These are phyloP conservation scores for Mustela nigripes DNA, from an alignment of 2,113 vertebrate genomes.

Conservation along the genomic window DNA sequence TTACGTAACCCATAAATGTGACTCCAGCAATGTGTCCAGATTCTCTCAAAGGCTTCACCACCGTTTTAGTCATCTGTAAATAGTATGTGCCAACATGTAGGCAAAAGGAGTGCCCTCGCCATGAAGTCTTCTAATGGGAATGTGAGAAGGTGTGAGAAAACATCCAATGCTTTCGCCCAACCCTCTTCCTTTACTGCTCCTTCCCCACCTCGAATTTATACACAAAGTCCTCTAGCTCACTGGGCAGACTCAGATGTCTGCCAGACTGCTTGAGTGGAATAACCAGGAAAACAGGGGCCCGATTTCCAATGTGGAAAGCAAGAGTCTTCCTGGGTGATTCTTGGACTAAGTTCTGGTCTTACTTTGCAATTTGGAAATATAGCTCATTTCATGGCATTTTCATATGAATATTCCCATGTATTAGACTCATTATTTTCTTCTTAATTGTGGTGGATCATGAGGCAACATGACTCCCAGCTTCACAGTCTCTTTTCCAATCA, in stretches of 20 bases:
- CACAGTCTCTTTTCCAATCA: slow-evolving; percentile 78
- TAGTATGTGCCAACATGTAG: background rate
- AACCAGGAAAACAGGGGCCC: background rate
- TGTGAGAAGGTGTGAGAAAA: background rate
- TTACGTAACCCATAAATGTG: background rate
- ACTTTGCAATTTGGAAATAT: background rate
- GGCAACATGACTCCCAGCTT: background rate
- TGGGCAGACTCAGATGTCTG: fast-evolving
- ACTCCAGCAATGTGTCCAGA: background rate
- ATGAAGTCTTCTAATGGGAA: background rate
- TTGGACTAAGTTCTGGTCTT: background rate
- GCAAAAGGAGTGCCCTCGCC: background rate
- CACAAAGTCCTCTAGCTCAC: fast-evolving
- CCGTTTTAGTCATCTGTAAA: background rate
- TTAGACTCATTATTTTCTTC: background rate
- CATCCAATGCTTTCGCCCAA: fast-evolving
- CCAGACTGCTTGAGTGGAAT: background rate
- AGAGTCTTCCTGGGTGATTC: background rate
- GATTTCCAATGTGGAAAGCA: background rate
- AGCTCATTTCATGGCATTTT: background rate
- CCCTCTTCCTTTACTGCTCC: background rate
- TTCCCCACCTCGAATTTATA: fast-evolving
- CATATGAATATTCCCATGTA: background rate
- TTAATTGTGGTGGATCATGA: background rate
- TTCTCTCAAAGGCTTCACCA: background rate